phyloP scores from a whole-genome alignment of 2,888 invertebrate genomes.

The Hirtodrosophila cameraria region DNA sequence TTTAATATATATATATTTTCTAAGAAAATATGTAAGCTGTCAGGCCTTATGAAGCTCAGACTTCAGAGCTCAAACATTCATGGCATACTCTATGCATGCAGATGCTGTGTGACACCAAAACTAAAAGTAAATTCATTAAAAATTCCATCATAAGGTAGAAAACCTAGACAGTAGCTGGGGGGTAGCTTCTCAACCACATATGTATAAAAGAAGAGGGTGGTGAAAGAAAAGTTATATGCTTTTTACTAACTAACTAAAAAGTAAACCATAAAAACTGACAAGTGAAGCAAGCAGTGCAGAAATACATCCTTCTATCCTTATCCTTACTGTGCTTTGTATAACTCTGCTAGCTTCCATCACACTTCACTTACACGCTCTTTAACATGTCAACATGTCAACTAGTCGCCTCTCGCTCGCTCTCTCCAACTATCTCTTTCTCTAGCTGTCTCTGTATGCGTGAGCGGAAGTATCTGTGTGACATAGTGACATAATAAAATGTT shows the following conservation, averaged over 20 bases:
- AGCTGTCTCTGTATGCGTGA: neutral
- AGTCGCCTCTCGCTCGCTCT: neutral
- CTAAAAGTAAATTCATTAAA: conserved; percentile 79
- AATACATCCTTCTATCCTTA: conserved; percentile 20
- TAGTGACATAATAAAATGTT: conserved; percentile 79
- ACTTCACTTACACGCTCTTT: conserved; percentile 79
- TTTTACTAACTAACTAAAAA: conserved; percentile 73
- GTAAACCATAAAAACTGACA: conserved; percentile 64
- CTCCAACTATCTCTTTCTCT: too few species aligned
- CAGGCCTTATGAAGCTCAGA: conserved; percentile 43
- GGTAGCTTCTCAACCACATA: conserved; percentile 29
- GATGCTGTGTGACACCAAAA: conserved; percentile 69
- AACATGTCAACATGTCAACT: conserved; percentile 74
- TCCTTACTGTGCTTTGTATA: too few species aligned
- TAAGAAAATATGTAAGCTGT: conserved; percentile 60
- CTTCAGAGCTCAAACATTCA: conserved; percentile 29
- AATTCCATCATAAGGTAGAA: conserved; percentile 77
- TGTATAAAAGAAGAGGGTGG: neutral
- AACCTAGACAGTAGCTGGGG: conserved; percentile 48
- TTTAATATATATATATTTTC: conserved; percentile 67
- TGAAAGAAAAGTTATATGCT: conserved; percentile 50
- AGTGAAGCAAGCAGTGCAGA: conserved; percentile 29
- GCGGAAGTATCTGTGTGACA: conserved; percentile 53
- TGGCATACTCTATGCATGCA: conserved; percentile 39
- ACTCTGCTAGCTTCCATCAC: conserved; percentile 61